Base-by-base conservation (phyloP, 2,113 vertebrate species). In the Petromus typicus region DNA sequence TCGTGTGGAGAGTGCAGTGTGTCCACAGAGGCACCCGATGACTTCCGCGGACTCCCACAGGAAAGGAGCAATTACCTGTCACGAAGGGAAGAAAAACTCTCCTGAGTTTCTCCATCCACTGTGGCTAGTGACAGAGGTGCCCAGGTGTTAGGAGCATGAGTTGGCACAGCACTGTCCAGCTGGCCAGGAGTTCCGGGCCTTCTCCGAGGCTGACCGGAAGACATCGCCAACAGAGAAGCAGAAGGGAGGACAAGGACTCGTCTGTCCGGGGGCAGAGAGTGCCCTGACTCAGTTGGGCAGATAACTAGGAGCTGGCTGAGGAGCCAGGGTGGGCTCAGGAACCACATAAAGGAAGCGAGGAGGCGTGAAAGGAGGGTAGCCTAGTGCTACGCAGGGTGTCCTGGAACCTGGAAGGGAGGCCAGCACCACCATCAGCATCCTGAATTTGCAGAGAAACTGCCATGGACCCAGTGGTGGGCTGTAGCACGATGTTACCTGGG, bases 1-100 rank as follows among this genome's bases (percentile, higher is more conserved):
- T 6, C 30, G 0, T 0, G 3, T 5, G 0, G 2, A 12, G 61
- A n/a, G 22, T 0, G 2, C 9, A n/a, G 2, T 1, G 0, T 4
- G 17, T 1, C 16, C 1, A 3, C 16, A 16, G 17, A 59, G 54
- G 25, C 9, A 10, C 4, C 2, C 1, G 1, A 0, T 17, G 14
- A 5, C 1, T 16, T 30, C 8, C 25, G 1, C 3, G 23, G 17
- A 18, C 7, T 37, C 63, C n/a, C 34, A 13, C 22, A 51, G 32
- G 18, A 51, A 20, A n/a, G 16, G 45, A 20, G 7, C 8, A 43
- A 22, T 23, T 8, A 25, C 10, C n/a, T 16, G 27, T 16, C 7
- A 0, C 0, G 23, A 11, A 81, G 16, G 63, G 54, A 57, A 54
- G 23, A 34, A 9, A 56, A 30, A 10, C 34, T 51, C 3, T 1